A percentile compares a stretch with the other conserved stretches of the same genome.
These are phyloP conservation scores for Nomada ferruginata DNA, from an alignment of 2,888 invertebrate genomes.

Conservation along the genomic window DNA sequence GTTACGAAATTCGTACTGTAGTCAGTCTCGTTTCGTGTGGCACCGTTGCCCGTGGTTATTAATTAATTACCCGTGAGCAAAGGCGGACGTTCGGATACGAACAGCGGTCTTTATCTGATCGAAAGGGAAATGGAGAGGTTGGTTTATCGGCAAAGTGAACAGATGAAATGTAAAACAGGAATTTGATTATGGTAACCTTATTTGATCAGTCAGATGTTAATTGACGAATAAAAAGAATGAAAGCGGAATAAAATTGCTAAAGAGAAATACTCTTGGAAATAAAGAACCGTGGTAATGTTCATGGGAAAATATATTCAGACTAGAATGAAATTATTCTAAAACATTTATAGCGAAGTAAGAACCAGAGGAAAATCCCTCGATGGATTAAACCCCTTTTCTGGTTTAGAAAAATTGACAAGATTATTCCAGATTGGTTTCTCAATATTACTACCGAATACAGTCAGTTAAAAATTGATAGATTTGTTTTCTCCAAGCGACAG, in stretches of 20 bases:
- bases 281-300: too few species aligned
- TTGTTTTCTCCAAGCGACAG: too few species aligned
- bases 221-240: neutral
- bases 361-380: too few species aligned
- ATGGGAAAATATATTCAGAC: too few species aligned
- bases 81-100: neutral
- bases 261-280: neutral
- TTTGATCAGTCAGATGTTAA: neutral
- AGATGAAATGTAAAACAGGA: neutral
- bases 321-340: too few species aligned
- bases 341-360: too few species aligned
- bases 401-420: too few species aligned
- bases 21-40: neutral
- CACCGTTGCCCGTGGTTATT: neutral
- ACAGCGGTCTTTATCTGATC: neutral
- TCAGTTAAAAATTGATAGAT: too few species aligned
- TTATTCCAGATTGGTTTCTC: too few species aligned
- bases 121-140: neutral
- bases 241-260: neutral
- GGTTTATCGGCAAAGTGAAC: neutral
- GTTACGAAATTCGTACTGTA: slow-evolving; percentile 6
- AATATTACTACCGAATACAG: too few species aligned
- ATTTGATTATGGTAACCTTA: neutral
- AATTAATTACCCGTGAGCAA: slow-evolving; percentile 17
- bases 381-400: too few species aligned